Percentiles rank a stretch among this genome's conserved stretches.
Conservation (phyloP, 1,140 invertebrate species). For the Hyphantria cunea region DNA sequence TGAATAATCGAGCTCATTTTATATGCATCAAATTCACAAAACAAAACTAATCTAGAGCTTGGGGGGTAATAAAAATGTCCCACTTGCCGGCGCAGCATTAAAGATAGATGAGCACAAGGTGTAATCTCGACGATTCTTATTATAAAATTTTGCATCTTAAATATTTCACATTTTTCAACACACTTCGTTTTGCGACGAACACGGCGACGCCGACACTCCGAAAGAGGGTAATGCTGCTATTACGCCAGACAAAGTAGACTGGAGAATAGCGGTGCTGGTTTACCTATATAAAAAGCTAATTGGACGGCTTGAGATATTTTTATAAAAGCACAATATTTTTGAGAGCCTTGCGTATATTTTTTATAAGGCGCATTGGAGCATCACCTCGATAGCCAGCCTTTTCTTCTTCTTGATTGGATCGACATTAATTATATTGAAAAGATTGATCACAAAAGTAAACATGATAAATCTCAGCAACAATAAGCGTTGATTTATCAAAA, state of each 20-base stretch:
- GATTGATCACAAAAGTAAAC: slow-evolving; percentile 43
- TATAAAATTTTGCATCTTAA: slow-evolving; percentile 75
- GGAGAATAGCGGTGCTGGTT: slow-evolving; percentile 27
- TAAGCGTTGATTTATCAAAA: slow-evolving; percentile 77
- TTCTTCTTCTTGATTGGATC: slow-evolving; percentile 19
- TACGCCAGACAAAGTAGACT: slow-evolving; percentile 54
- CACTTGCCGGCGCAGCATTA: slow-evolving; percentile 65
- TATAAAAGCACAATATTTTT: slow-evolving; percentile 31
- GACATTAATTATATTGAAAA: slow-evolving; percentile 28
- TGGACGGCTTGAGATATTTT: slow-evolving; percentile 32
- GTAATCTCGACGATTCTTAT: slow-evolving; percentile 77
- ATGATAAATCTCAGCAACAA: slow-evolving; percentile 71
- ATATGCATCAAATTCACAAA: slow-evolving; percentile 80
- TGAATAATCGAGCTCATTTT: slow-evolving; percentile 79
- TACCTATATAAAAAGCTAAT: slow-evolving; percentile 37
- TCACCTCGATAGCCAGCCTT: background rate
- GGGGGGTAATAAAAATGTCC: slow-evolving; percentile 78
- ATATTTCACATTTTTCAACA: slow-evolving; percentile 72
- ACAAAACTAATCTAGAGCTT: slow-evolving; percentile 78
- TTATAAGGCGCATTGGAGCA: slow-evolving; percentile 5
- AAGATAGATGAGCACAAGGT: slow-evolving; percentile 78
- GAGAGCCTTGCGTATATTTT: slow-evolving; percentile 8
- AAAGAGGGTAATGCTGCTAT: slow-evolving; percentile 57
- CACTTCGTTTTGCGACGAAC: slow-evolving; percentile 46
- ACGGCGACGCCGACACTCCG: slow-evolving; percentile 25